phyloP scores from a whole-genome alignment of 2,797 vertebrate genomes.

The Thunnus albacares region DNA sequence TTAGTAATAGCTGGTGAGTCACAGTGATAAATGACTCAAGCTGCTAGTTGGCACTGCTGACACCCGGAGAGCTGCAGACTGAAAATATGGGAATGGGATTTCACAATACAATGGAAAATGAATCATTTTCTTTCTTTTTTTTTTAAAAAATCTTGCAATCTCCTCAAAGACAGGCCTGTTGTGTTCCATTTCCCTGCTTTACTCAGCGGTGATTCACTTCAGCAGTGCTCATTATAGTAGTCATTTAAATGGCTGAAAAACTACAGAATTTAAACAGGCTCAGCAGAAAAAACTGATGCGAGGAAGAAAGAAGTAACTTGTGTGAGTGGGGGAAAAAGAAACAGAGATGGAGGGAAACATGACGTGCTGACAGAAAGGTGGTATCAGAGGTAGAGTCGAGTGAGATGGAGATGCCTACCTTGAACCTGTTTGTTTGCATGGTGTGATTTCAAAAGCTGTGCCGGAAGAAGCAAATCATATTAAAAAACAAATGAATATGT shows the following conservation, averaged over 20 bases:
- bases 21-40: conserved; percentile 78
- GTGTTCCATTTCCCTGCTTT: conserved; percentile 24
- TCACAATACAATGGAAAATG: conserved; percentile 50
- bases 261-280: conserved; percentile 21
- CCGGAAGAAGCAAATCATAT: conserved; percentile 88
- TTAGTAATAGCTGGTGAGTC: conserved; percentile 77
- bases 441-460: conserved; percentile 99
- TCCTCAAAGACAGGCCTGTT: conserved; percentile 30
- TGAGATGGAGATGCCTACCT: conserved; percentile 92
- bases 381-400: conserved; percentile 47
- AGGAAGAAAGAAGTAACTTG: neutral
- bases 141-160: conserved; percentile 24
- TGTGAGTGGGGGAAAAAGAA: neutral
- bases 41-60: conserved; percentile 63
- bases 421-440: conserved; percentile 97
- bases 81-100: conserved; percentile 46
- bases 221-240: conserved; percentile 16
- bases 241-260: conserved; percentile 3
- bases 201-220: conserved; percentile 26
- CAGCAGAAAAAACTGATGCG: neutral
- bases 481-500: conserved; percentile 75
- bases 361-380: neutral
- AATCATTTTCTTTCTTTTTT: conserved; percentile 24
- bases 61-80: conserved; percentile 58
- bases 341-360: conserved; percentile 5